A percentile compares a stretch with the other conserved stretches of the same genome.
Evolutionary conservation across 2,888 invertebrate species (phyloP).

Genomic region (Germaria angustata): DNA sequence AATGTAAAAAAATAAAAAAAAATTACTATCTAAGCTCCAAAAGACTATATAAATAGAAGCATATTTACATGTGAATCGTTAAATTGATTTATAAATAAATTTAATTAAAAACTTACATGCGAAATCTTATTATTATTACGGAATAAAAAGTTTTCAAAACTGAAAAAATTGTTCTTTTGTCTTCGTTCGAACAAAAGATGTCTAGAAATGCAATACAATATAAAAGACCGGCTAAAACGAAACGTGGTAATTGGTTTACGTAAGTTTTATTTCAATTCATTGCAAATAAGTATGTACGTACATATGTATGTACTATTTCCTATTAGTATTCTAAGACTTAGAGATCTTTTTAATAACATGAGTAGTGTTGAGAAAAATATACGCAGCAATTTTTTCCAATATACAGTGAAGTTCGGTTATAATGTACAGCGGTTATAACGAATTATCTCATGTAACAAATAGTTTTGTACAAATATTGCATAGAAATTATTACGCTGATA

Average conservation of each 20-base stretch:
- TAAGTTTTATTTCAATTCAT: conserved; percentile 73
- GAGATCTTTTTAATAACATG: background rate
- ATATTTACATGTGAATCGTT: too few relatives aligned
- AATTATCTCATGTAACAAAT: too few relatives aligned
- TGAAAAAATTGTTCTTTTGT: conserved; percentile 24
- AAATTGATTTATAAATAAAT: background rate
- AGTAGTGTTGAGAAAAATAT: background rate
- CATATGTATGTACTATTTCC: too few relatives aligned
- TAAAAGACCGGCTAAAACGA: conserved; percentile 71
- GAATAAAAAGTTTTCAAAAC: conserved; percentile 8
- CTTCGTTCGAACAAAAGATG: conserved; percentile 41
- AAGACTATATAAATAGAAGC: too few relatives aligned
- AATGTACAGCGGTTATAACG: too few relatives aligned
- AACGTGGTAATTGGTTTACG: conserved; percentile 80
- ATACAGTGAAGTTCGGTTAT: too few relatives aligned
- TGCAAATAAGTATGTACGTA: too few relatives aligned
- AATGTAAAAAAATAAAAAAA: background rate
- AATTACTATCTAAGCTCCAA: background rate
- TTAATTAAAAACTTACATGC: conserved; percentile 11
- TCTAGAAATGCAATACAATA: conserved; percentile 52
- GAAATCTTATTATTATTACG: background rate
- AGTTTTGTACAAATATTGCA: too few relatives aligned
- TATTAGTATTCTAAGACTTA: background rate
- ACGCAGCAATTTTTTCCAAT: conserved; percentile 31
- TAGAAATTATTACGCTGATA: too few relatives aligned